Conservation (phyloP, 2,113 vertebrate genomes). For the Erythrocercus mccallii region DNA sequence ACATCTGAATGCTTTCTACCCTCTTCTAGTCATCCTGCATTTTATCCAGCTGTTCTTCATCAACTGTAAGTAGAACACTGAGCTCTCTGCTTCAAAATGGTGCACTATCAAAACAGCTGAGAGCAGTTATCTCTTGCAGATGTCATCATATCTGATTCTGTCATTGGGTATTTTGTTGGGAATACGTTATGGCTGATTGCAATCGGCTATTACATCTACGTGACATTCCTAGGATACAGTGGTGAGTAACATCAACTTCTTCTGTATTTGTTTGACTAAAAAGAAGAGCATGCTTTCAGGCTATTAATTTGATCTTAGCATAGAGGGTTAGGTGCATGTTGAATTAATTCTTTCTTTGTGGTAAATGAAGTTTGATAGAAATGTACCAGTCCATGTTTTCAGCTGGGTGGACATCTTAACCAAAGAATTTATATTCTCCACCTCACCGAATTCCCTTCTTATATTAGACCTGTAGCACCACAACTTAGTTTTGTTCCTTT, state of each 20-base stretch:
- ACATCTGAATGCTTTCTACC: conserved; percentile 97
- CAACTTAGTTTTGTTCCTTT: not conserved
- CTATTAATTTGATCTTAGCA: not conserved
- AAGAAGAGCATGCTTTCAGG: not conserved
- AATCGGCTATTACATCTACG: conserved; percentile 94
- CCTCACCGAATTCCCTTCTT: not conserved
- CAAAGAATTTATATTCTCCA: not conserved
- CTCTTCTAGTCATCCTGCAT: conserved; percentile 92
- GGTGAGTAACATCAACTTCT: conserved; percentile 74
- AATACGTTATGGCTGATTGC: conserved; percentile 93
- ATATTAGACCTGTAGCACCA: not conserved
- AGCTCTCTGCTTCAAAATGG: not conserved
- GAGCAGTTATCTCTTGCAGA: conserved; percentile 75
- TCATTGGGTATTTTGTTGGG: conserved; percentile 81
- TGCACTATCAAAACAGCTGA: not conserved
- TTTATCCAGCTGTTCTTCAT: conserved; percentile 98
- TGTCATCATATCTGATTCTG: conserved; percentile 83
- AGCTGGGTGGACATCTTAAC: not conserved
- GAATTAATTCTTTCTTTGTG: not conserved
- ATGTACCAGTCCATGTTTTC: not conserved
- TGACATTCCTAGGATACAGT: conserved; percentile 96
- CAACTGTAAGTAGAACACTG: conserved; percentile 84
- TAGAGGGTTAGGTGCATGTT: not conserved
- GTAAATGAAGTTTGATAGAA: not conserved
- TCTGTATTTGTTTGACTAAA: not conserved